Base-by-base conservation (phyloP, 1,140 invertebrate genomes). In the Camponotus floridanus region DNA sequence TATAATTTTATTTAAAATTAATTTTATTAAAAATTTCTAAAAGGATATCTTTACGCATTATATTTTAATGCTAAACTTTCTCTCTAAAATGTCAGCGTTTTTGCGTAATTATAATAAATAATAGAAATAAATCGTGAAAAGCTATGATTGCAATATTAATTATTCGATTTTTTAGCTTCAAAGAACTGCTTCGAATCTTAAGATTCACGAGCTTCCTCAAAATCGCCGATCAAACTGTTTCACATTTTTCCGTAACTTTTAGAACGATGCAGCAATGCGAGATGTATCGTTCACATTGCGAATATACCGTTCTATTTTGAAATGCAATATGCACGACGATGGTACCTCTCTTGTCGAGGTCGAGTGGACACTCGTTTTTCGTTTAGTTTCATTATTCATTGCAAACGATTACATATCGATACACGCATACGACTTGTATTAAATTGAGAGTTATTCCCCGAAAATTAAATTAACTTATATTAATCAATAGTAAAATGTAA, bases 221-320 rank as follows among this genome's bases (percentile, higher is more conserved):
- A 87, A 59, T 84, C 21, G 31, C 45, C 48, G n/a, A 18, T 21
- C 39, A 18, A 33, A 76, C 48, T 36, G 55, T 48, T 59, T 76
- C 87, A 89, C 87, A 91, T 91, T 87, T 91, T 91, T 91, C 74
- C 87, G 90, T 89, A 91, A 91, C 90, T 91, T 91, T 90, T 73
- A 68, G 42, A 86, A 88, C 61, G 61, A 81, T 42, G 88, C 67
- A 76, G 61, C 86, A 64, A 61, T 74, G 81, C 42, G 64, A 88
- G 78, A 67, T 87, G 61, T 86, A 89, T 68, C 76, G 67, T 76
- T 48, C 85, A 85, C 86, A 91, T 90, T 87, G 48, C 48, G 86
- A 89, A 88, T 86, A 88, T 85, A 87, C 74, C 87, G 87, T 91
- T 74, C 89, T 91, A 91, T 86, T 90, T 91, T 86, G 87, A 86